These are phyloP conservation scores for Apodemus agrarius DNA, from an alignment of 2,797 vertebrate species.

Conservation along the genomic window DNA sequence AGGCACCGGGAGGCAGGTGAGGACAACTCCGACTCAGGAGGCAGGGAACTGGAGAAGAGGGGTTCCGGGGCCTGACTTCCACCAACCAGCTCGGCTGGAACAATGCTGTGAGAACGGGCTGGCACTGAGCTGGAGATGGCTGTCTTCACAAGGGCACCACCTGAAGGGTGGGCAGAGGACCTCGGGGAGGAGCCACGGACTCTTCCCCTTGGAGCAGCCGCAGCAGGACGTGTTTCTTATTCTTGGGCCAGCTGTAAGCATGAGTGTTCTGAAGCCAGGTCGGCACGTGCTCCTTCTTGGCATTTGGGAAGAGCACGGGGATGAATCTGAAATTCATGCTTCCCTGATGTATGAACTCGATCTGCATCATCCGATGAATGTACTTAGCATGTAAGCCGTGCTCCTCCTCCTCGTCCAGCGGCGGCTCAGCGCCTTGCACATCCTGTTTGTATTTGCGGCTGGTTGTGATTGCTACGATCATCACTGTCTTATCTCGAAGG, in stretches of 20 bases:
- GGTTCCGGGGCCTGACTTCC: conserved; percentile 50
- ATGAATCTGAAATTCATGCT: too few species aligned
- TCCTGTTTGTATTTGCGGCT: too few species aligned
- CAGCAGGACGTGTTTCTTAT: conserved; percentile 93
- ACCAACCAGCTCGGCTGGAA: conserved; percentile 71
- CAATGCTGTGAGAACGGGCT: conserved; percentile 48
- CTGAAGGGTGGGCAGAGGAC: conserved; percentile 92
- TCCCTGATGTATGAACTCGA: too few species aligned
- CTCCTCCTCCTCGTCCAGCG: too few species aligned
- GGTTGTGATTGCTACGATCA: too few species aligned
- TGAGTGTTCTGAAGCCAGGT: conserved; percentile 96
- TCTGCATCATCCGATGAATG: too few species aligned
- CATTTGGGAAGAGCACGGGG: too few species aligned
- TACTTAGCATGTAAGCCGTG: too few species aligned
- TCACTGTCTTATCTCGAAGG: too few species aligned
- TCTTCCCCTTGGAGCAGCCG: conserved; percentile 95
- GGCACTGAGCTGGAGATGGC: not conserved
- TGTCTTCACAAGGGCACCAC: conserved; percentile 89
- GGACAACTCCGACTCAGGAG: not conserved
- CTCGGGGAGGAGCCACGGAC: conserved; percentile 91
- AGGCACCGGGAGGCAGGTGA: conserved; percentile 30
- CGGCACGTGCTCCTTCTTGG: conserved; percentile 92
- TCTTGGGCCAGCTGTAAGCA: conserved; percentile 94
- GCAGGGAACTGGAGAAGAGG: not conserved
- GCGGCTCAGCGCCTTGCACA: too few species aligned